Percentiles rank a stretch among this genome's conserved stretches.
Conservation (phyloP, 2,113 vertebrate genomes). For the Felis catus region F.catus_Fca126_mat1.0 CM031424.1:52732501-52733000, state of each 20-base stretch:
- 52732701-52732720: neutral
- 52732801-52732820: neutral
- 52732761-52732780: neutral
- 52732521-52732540: neutral
- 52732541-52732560: neutral
- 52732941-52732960: neutral
- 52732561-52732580: neutral
- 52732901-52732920: neutral
- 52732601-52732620: neutral
- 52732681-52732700: neutral
- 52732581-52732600: neutral
- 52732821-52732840: neutral
- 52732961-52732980: neutral
- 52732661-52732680: neutral
- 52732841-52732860: neutral
- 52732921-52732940: neutral
- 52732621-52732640: neutral
- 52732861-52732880: neutral
- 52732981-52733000: neutral
- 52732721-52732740: neutral
- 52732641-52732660: neutral
- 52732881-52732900: neutral
- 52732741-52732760: neutral
- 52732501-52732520: neutral
- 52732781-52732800: neutral